Evolutionary conservation across 2,888 invertebrate species (phyloP).

Genomic region (Trichogramma dendrolimi): DNA sequence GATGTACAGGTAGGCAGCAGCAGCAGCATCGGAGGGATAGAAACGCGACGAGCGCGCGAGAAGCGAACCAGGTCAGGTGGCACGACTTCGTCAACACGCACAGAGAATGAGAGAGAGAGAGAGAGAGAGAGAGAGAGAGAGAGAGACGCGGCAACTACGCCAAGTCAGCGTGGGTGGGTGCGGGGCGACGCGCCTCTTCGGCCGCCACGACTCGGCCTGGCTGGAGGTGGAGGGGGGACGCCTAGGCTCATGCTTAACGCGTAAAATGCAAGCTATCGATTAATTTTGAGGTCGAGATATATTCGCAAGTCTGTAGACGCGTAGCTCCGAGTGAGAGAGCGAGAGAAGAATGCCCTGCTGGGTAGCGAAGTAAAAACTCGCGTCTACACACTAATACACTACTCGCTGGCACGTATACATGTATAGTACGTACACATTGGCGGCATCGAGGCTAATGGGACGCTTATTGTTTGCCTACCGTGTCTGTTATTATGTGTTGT

Average conservation of each 20-base stretch:
- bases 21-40: too few relatives aligned
- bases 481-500: too few relatives aligned
- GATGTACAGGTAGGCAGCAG: too few relatives aligned
- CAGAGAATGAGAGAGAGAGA: neutral
- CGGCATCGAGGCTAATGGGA: too few relatives aligned
- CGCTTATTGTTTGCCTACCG: too few relatives aligned
- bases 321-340: slow-evolving; percentile 30
- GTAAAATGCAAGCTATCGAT: slow-evolving; percentile 46
- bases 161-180: slow-evolving; percentile 17
- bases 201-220: slow-evolving; percentile 39
- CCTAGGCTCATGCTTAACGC: slow-evolving; percentile 39
- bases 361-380: neutral
- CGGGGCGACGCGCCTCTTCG: slow-evolving; percentile 18
- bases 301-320: slow-evolving; percentile 15
- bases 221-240: slow-evolving; percentile 16
- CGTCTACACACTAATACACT: neutral
- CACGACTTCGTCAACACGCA: too few relatives aligned
- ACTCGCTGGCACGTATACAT: neutral
- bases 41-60: too few relatives aligned
- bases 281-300: slow-evolving; percentile 38
- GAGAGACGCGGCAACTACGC: neutral
- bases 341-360: slow-evolving; percentile 5
- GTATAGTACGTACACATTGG: too few relatives aligned
- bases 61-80: too few relatives aligned
- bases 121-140: neutral